phyloP scores from a whole-genome alignment of 2,888 invertebrate genomes.

The Drosophila lutescens region DNA sequence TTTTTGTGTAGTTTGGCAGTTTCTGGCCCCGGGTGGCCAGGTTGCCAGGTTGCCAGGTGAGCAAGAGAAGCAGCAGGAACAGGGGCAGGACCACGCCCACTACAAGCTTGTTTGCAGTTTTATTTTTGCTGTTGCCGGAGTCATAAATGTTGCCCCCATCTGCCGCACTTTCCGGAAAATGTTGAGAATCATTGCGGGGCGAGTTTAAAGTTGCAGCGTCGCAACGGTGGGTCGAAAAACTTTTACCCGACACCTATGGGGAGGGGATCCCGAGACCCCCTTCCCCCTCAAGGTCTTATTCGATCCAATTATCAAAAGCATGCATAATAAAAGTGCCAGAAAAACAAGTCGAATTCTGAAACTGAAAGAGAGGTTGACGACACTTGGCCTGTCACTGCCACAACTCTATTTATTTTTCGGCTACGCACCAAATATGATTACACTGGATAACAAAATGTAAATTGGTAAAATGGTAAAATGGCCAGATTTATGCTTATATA shows the following conservation, averaged over 20 bases:
- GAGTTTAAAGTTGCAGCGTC: constrained; percentile 24
- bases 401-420: constrained; percentile 53
- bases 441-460: constrained; percentile 1
- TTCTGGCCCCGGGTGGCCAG: constrained; percentile 13
- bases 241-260: constrained; percentile 9
- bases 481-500: not conserved
- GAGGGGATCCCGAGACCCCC: too few relatives aligned
- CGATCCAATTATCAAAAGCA: constrained; percentile 53
- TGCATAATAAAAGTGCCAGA: constrained; percentile 67
- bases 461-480: not conserved
- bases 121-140: constrained; percentile 27
- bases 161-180: constrained; percentile 27
- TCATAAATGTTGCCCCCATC: constrained; percentile 35
- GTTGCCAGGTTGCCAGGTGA: not conserved
- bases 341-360: constrained; percentile 30
- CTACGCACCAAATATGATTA: constrained; percentile 47
- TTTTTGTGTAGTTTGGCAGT: constrained; percentile 51
- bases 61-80: not conserved
- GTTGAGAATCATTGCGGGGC: constrained; percentile 33
- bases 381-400: constrained; percentile 66
- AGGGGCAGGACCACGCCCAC: constrained; percentile 8
- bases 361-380: constrained; percentile 43
- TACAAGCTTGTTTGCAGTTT: constrained; percentile 23
- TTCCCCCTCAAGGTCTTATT: not conserved
- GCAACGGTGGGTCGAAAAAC: constrained; percentile 2